Percentiles rank a stretch among this genome's conserved stretches.
Evolutionary conservation across 2,797 vertebrate species (phyloP).

Genomic region (Taenioides sp.): DNA sequence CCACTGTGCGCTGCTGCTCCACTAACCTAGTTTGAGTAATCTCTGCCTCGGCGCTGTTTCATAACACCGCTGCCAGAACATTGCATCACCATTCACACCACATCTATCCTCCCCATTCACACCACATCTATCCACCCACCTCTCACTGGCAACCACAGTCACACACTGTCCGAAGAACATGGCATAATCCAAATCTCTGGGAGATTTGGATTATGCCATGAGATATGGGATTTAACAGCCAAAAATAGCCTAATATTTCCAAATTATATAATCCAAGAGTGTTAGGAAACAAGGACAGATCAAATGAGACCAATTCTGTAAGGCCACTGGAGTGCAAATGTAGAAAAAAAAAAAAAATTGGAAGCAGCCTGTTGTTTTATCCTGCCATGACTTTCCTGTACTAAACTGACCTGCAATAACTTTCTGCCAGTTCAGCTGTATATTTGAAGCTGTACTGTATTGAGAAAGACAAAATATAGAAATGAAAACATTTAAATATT

Average conservation of each 20-base stretch:
- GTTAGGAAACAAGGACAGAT: conserved; percentile 37
- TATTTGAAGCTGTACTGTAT: no score
- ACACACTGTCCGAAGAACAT: conserved; percentile 22
- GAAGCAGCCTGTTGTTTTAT: conserved; percentile 25
- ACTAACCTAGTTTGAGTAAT: conserved; percentile 83
- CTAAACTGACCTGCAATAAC: conserved; percentile 1
- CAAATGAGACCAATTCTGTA: conserved; percentile 17
- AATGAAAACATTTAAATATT: neutral
- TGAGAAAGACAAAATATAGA: no score
- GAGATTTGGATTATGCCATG: no score
- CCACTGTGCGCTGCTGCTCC: conserved; percentile 66
- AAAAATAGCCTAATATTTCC: neutral
- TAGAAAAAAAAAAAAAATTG: conserved; percentile 21
- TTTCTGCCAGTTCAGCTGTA: neutral
- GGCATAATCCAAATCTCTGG: conserved; percentile 26
- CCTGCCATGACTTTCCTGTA: conserved; percentile 10
- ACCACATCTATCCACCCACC: conserved; percentile 17
- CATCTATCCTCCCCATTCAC: conserved; percentile 9
- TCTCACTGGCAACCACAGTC: conserved; percentile 23
- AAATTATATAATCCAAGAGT: conserved; percentile 10
- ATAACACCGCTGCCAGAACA: conserved; percentile 74
- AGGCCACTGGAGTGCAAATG: conserved; percentile 41
- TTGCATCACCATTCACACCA: conserved; percentile 67
- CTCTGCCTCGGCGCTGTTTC: conserved; percentile 77
- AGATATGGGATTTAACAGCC: neutral